Conservation (phyloP, 2,797 vertebrate genomes). For the Eospalax fontanierii region DNA sequence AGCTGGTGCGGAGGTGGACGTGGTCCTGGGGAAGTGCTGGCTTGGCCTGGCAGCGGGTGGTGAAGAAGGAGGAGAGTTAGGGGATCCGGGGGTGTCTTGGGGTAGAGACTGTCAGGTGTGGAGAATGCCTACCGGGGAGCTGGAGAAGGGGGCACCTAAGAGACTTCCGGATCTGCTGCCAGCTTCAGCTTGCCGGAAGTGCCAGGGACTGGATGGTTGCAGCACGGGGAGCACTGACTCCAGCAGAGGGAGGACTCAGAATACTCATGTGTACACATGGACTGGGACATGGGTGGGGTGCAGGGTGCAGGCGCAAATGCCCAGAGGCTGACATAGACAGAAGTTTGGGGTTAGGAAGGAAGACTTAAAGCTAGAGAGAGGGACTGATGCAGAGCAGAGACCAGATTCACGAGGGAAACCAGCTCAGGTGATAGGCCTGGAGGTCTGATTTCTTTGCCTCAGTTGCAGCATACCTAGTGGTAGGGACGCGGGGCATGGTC, state of each 20-base stretch:
- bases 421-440: neutral
- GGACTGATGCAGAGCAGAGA: neutral
- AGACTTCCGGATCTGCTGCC: neutral
- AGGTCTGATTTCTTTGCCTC: neutral
- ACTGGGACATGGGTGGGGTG: neutral
- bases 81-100: neutral
- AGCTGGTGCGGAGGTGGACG: neutral
- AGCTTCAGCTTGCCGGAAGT: neutral
- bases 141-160: neutral
- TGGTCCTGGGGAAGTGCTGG: neutral
- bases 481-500: neutral
- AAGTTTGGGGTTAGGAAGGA: neutral
- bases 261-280: neutral
- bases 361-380: neutral
- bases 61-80: neutral
- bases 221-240: neutral
- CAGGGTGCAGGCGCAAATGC: neutral
- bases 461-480: too few relatives aligned
- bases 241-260: neutral
- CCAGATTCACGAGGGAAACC: neutral
- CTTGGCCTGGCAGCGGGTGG: neutral
- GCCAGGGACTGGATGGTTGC: neutral
- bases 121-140: fast-evolving
- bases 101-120: neutral
- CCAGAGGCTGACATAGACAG: neutral